These are phyloP conservation scores for Acomys russatus DNA, from an alignment of 2,797 vertebrate species.

Conservation along the genomic window DNA sequence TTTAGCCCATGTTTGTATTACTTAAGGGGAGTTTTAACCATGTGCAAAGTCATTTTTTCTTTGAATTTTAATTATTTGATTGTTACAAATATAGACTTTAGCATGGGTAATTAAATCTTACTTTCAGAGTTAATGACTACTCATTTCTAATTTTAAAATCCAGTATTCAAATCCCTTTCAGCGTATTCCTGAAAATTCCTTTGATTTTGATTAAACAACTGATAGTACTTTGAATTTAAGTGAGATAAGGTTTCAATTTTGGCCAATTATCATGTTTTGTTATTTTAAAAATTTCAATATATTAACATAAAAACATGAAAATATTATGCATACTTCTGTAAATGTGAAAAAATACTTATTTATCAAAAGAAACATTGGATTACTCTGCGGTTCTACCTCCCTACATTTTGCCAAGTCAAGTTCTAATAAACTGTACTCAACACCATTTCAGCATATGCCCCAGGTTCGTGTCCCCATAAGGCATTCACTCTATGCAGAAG, in stretches of 20 bases:
- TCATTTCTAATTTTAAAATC: not conserved
- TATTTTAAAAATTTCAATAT: conserved; percentile 21
- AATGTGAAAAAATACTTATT: not conserved
- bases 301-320: not conserved
- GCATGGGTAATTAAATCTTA: not conserved
- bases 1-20: not conserved
- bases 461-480: not conserved
- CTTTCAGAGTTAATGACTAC: not conserved
- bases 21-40: not conserved
- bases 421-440: not conserved
- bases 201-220: not conserved
- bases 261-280: not conserved
- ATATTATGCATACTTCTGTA: not conserved
- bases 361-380: conserved; percentile 22
- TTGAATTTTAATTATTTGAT: not conserved
- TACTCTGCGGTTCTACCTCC: not conserved
- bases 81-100: not conserved
- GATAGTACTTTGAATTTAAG: not conserved
- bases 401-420: not conserved
- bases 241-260: not conserved
- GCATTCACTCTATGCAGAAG: not conserved
- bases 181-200: not conserved
- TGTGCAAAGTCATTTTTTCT: not conserved
- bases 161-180: not conserved
- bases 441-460: not conserved